These are phyloP conservation scores for Tetramorium simillimum DNA, from an alignment of 1,140 invertebrate species.

Conservation along the genomic window DNA sequence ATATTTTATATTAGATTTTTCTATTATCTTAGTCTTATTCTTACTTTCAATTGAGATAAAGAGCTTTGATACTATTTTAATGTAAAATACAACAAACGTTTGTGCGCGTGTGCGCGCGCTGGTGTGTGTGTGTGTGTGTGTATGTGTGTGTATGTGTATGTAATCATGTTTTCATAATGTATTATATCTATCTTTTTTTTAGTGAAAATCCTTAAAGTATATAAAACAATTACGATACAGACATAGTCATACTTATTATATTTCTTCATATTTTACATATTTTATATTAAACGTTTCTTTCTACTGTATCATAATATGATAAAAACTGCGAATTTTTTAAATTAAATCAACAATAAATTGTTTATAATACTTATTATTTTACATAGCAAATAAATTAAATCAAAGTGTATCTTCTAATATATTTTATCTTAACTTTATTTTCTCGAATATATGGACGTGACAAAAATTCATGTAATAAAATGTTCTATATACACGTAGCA, in stretches of 20 bases:
- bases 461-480: not conserved
- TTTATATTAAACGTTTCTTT: not conserved
- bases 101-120: no score
- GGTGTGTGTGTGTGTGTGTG: no score
- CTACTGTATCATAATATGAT: not conserved
- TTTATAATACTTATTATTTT: not conserved
- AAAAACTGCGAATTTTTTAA: not conserved
- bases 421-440: not conserved
- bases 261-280: not conserved
- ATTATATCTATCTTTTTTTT: not conserved
- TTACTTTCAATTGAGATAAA: not conserved
- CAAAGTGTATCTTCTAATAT: not conserved
- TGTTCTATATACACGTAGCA: not conserved
- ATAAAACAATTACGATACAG: not conserved
- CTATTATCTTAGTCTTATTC: conserved; percentile 3
- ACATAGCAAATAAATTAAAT: not conserved
- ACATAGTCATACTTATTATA: not conserved
- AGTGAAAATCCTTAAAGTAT: not conserved
- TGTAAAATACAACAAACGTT: not conserved
- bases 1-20: conserved; percentile 1
- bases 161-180: no score
- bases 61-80: not conserved
- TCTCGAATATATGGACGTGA: not conserved
- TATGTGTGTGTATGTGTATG: no score
- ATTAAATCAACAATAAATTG: not conserved